These are phyloP conservation scores for Eupithecia inturbata DNA, from an alignment of 2,888 invertebrate species.

Conservation along the genomic window DNA sequence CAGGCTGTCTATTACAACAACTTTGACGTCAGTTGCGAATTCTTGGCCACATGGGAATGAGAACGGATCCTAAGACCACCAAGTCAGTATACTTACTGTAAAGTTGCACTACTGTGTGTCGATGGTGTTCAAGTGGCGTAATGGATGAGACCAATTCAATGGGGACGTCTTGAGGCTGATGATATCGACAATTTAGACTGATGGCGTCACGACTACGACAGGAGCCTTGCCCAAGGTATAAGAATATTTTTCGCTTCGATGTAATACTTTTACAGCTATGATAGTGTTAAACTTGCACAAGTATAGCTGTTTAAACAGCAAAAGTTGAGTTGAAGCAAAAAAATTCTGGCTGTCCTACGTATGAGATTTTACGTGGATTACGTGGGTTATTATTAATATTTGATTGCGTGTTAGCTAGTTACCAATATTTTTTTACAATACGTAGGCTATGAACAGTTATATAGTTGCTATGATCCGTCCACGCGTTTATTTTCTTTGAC, in stretches of 20 bases:
- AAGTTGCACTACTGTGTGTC: conserved; percentile 19
- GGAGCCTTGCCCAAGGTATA: conserved; percentile 16
- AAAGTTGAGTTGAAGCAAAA: background rate
- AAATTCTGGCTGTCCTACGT: background rate
- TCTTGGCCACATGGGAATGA: too few relatives aligned
- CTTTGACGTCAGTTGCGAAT: too few relatives aligned
- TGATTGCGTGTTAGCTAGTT: too few relatives aligned
- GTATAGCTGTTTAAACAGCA: background rate
- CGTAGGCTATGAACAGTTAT: too few relatives aligned
- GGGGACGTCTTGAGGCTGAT: conserved; percentile 36
- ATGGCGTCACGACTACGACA: conserved; percentile 38
- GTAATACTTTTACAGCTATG: background rate
- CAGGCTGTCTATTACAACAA: too few relatives aligned
- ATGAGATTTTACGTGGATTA: too few relatives aligned
- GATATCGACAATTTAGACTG: conserved; percentile 36
- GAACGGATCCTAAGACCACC: too few relatives aligned
- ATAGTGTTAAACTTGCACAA: background rate
- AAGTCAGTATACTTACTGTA: conserved; percentile 8
- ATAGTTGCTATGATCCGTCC: too few relatives aligned
- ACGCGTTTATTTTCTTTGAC: too few relatives aligned
- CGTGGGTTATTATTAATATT: too few relatives aligned
- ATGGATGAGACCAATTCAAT: conserved; percentile 52
- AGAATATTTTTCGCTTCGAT: conserved; percentile 2
- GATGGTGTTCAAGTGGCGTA: conserved; percentile 47
- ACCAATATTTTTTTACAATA: too few relatives aligned